Evolutionary conservation across 2,113 vertebrate species (phyloP).

Genomic region (Aleadryas rufinucha): DNA sequence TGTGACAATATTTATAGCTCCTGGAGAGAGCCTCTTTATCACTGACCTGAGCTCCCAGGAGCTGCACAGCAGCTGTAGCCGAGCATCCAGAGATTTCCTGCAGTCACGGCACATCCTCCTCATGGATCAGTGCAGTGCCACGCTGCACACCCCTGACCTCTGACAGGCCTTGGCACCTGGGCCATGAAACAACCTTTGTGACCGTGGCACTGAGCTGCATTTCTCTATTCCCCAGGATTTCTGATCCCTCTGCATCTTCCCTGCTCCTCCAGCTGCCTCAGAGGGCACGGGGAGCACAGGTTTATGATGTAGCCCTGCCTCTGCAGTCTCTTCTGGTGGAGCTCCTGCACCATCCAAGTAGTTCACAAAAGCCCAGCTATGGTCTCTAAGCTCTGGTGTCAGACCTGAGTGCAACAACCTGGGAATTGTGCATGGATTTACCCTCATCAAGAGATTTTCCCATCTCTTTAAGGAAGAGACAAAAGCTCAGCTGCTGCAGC

Average conservation of each 20-base stretch:
- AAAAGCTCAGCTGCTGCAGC: not conserved
- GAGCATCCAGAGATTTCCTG: not conserved
- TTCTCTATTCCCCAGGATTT: not conserved
- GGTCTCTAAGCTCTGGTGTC: not conserved
- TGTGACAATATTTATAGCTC: constrained; percentile 56
- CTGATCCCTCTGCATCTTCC: not conserved
- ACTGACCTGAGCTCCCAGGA: constrained; percentile 19
- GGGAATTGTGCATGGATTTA: not conserved
- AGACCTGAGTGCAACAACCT: not conserved
- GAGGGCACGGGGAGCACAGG: not conserved
- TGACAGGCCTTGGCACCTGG: not conserved
- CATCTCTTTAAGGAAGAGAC: not conserved
- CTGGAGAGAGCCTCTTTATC: constrained; percentile 32
- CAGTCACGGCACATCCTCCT: not conserved
- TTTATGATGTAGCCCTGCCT: not conserved
- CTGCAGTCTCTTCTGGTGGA: not conserved
- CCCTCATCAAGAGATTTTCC: too few species aligned
- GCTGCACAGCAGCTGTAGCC: not conserved
- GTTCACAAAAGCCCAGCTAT: not conserved
- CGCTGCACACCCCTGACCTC: not conserved
- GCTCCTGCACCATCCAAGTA: not conserved
- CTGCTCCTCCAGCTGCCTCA: not conserved
- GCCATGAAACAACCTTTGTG: not conserved
- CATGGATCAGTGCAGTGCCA: rapidly evolving
- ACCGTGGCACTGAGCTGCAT: not conserved